Conservation (phyloP, 2,113 vertebrate species). For the Rhabdornis inornatus region DNA sequence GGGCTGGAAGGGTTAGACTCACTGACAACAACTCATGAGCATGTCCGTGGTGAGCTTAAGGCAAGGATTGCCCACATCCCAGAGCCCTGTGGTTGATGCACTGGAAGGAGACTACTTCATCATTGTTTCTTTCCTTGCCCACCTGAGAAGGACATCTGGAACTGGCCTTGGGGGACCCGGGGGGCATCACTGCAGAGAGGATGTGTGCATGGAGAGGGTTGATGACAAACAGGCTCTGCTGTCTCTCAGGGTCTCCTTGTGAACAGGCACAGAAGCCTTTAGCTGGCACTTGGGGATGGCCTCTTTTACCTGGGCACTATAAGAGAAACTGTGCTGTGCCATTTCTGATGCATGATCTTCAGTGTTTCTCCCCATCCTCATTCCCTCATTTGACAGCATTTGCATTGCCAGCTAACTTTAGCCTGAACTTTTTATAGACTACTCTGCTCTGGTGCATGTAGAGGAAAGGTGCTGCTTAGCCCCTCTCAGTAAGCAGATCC, state of each 20-base stretch:
- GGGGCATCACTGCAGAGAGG: fast-evolving
- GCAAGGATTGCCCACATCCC: fast-evolving
- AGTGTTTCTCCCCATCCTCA: background rate
- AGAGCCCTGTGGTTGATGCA: background rate
- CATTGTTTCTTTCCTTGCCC: background rate
- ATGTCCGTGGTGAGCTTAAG: fast-evolving
- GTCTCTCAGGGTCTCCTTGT: background rate
- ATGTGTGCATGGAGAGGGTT: fast-evolving
- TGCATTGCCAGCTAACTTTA: background rate
- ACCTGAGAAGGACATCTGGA: background rate
- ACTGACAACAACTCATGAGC: background rate
- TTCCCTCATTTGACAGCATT: background rate
- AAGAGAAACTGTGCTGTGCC: background rate
- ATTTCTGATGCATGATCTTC: background rate
- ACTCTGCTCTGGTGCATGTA: background rate
- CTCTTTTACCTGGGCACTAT: background rate
- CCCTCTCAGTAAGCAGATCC: background rate
- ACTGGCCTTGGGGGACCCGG: fast-evolving
- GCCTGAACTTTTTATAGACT: background rate
- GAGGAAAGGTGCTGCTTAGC: background rate
- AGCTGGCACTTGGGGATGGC: background rate
- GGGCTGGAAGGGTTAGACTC: fast-evolving
- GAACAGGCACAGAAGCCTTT: background rate
- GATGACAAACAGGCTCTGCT: background rate
- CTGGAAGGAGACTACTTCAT: background rate